Evolutionary conservation across 2,113 vertebrate species (phyloP), one percentile per base, ranked within the genome.

Genomic region (Cavia porcellus): DNA sequence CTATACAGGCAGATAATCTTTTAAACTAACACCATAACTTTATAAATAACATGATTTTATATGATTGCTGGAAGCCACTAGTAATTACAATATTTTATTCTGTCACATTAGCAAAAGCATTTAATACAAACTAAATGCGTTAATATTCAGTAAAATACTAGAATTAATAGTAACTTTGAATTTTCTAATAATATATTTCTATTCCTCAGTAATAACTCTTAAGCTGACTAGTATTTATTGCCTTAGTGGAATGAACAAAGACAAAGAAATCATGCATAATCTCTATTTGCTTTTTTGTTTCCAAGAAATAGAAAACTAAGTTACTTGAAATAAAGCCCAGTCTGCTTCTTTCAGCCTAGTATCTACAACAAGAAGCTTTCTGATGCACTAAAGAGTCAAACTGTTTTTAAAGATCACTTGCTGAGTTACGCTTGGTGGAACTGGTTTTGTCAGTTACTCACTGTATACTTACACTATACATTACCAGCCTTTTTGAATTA

Each of bases 181-280:
- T 98, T 97, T 98, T 92, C 84, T 64, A 97, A 97, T 91, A 95
- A 96, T 84, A 83, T 77, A 96, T 86, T 90, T 85, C 64, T 89
- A 82, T 82, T 97, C 75, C 6, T 45, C 64, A 98, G 85, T 96
- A 98, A 98, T 97, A 47, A 64, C 90, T 97, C 45, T 90, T 96
- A 96, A 52, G 11, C 35, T 94, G 94, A 57, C 90, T 84, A 90
- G 89, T 82, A 95, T 95, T 97, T 74, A 97, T 68, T 96, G 35
- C 6, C 35, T 95, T 70, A 30, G 0, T 94, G 87, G 92, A 74
- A 96, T 96, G 89, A 97, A 91, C 24, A 97, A 68, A 97, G 74
- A 91, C 74, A 38, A 96, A 97, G 5, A 83, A 89, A 59, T 89
- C 79, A 93, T 9, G 20, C 35, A 81, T 64, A 96, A 57, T 57